Conservation (phyloP, 2,888 invertebrate species). For the Hypolimnas misippus region DNA sequence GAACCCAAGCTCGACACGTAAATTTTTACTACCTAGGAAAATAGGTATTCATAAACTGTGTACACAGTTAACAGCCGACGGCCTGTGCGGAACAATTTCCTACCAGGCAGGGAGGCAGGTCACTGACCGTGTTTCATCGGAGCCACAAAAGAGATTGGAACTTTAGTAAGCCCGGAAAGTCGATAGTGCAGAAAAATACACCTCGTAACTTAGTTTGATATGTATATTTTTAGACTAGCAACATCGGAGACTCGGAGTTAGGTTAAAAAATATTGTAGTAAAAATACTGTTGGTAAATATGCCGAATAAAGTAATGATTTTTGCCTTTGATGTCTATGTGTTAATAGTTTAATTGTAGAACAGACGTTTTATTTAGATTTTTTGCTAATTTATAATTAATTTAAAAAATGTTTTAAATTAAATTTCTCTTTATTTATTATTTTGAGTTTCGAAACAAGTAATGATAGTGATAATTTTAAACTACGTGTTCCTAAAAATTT, state of each 20-base stretch:
- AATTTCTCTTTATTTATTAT: too few species aligned
- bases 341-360: too few species aligned
- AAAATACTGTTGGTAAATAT: not conserved
- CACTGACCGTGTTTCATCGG: slow-evolving; percentile 4
- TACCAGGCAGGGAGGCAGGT: not conserved
- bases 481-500: too few species aligned
- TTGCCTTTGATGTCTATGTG: not conserved
- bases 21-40: not conserved
- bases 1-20: too few species aligned
- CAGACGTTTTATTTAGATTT: too few species aligned
- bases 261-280: not conserved
- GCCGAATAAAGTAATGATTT: not conserved
- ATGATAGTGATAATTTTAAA: too few species aligned
- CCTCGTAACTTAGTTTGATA: not conserved
- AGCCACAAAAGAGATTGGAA: not conserved
- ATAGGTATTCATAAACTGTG: not conserved
- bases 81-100: slow-evolving; percentile 1
- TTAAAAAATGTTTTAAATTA: too few species aligned
- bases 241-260: not conserved
- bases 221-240: not conserved
- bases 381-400: too few species aligned
- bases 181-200: slow-evolving; percentile 6
- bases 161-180: slow-evolving; percentile 7
- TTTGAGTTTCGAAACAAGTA: too few species aligned
- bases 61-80: not conserved